Evolutionary conservation across 1,140 invertebrate species (phyloP).

Genomic region (Linepithema humile): DNA sequence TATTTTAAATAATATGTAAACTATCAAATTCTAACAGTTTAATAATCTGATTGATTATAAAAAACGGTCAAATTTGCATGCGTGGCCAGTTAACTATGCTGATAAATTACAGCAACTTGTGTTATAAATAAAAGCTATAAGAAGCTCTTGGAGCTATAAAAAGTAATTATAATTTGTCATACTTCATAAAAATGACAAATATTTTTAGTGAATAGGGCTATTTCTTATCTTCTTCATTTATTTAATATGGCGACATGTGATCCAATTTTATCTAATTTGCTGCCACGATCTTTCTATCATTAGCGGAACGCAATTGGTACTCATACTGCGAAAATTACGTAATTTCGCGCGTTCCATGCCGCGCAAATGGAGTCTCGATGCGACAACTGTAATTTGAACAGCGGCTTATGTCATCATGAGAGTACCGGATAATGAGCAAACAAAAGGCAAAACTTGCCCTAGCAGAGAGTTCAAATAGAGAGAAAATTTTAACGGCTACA

Average conservation of each 20-base stretch:
- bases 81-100: too few species aligned
- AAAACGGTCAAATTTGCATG: too few species aligned
- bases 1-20: too few species aligned
- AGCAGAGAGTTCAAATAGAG: background rate
- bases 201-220: background rate
- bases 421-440: slow-evolving; percentile 51
- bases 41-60: too few species aligned
- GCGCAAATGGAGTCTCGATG: slow-evolving; percentile 49
- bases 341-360: slow-evolving; percentile 55
- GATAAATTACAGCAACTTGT: background rate
- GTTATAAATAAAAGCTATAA: background rate
- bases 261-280: slow-evolving; percentile 27
- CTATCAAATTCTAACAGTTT: too few species aligned
- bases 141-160: background rate
- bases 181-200: background rate
- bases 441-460: slow-evolving; percentile 33
- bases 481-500: slow-evolving; percentile 16
- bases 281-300: slow-evolving; percentile 18
- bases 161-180: slow-evolving; percentile 17
- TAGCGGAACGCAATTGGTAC: background rate
- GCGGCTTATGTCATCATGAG: slow-evolving; percentile 3
- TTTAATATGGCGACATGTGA: background rate
- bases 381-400: slow-evolving; percentile 57
- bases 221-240: background rate
- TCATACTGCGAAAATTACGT: slow-evolving; percentile 61